phyloP scores from a whole-genome alignment of 2,888 invertebrate species.

The Rapana venosa region DNA sequence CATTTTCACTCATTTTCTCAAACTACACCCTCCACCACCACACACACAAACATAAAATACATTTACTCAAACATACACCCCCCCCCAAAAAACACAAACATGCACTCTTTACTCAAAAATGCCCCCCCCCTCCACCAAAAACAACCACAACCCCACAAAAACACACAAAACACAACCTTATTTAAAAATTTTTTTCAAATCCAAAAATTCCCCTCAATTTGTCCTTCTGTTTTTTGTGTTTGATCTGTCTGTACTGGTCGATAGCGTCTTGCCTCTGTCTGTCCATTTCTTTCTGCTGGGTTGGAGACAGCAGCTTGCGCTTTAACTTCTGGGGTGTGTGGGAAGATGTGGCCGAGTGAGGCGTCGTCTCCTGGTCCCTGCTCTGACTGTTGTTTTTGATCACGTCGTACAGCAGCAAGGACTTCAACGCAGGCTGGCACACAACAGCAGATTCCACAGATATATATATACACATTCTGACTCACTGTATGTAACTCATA shows the following conservation, averaged over 20 bases:
- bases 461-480: too few relatives aligned
- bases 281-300: constrained; percentile 45
- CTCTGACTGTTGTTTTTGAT: constrained; percentile 12
- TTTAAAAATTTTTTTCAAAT: background rate
- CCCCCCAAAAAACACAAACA: constrained; percentile 25
- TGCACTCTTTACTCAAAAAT: background rate
- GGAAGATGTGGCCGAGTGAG: background rate
- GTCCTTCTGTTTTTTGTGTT: constrained; percentile 25
- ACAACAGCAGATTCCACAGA: background rate
- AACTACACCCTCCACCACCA: background rate
- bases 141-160: background rate
- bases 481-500: too few relatives aligned
- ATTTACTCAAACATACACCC: background rate
- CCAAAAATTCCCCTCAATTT: background rate
- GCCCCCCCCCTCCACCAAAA: background rate
- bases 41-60: constrained; percentile 22
- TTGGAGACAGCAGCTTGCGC: constrained; percentile 42
- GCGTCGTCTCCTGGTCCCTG: background rate
- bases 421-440: constrained; percentile 33
- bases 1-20: background rate
- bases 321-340: constrained; percentile 23
- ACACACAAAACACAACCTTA: too few relatives aligned
- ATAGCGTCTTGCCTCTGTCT: constrained; percentile 43
- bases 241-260: constrained; percentile 47
- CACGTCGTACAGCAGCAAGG: constrained; percentile 28